A percentile compares a stretch with the other conserved stretches of the same genome.
phyloP scores from a whole-genome alignment of 2,113 vertebrate genomes.

The Brachirus orientalis region DNA sequence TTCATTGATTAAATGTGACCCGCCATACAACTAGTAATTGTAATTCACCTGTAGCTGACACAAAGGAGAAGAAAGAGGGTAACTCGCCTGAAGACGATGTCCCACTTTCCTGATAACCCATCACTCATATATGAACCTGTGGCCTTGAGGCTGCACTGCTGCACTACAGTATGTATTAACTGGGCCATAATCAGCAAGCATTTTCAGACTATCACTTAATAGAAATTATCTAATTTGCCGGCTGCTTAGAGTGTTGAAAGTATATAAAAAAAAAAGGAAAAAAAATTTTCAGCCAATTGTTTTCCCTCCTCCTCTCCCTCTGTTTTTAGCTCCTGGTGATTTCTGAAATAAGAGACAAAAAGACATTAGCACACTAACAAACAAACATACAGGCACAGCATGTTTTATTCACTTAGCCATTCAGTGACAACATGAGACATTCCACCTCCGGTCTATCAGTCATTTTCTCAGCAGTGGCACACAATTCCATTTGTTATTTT shows the following conservation, averaged over 20 bases:
- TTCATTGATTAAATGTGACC: constrained; percentile 33
- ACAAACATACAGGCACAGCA: background rate
- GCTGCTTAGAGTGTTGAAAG: no score
- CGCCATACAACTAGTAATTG: background rate
- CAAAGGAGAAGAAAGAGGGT: background rate
- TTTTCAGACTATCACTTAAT: constrained; percentile 8
- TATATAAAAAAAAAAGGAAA: no score
- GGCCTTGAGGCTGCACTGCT: constrained; percentile 23
- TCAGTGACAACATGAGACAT: background rate
- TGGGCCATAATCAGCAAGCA: constrained; percentile 9
- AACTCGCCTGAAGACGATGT: no score
- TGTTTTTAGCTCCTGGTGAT: no score
- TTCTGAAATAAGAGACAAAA: no score
- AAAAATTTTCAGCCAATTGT: no score
- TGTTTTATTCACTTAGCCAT: constrained; percentile 17
- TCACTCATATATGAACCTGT: constrained; percentile 15
- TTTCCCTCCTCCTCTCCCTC: no score
- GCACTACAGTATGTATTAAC: constrained; percentile 22
- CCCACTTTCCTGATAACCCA: no score
- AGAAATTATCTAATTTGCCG: background rate
- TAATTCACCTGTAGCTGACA: no score
- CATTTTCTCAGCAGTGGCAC: background rate
- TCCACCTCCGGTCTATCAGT: background rate
- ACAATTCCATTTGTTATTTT: background rate
- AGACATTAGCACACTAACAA: no score